A percentile compares a stretch with the other conserved stretches of the same genome.
phyloP scores from a whole-genome alignment of 1,140 invertebrate genomes.

The Drosophila kikkawai region DNA sequence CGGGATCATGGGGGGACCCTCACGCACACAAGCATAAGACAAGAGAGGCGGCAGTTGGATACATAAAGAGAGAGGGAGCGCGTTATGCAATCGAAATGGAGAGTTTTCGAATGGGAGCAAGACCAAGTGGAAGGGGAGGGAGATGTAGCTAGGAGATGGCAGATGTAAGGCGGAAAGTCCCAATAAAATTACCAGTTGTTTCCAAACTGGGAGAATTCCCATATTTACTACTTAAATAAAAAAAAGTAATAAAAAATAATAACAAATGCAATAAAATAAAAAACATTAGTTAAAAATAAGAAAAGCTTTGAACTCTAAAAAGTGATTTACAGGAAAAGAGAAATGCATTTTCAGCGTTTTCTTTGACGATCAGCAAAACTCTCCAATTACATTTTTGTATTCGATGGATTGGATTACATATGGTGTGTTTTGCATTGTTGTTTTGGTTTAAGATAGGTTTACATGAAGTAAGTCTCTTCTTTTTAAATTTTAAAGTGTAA shows the following conservation, averaged over 20 bases:
- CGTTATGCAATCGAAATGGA: constrained; percentile 50
- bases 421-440: background rate
- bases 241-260: background rate
- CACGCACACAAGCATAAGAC: constrained; percentile 13
- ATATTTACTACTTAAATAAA: background rate
- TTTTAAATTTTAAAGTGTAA: background rate
- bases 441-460: background rate
- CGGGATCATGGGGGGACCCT: constrained; percentile 20
- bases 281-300: too few relatives aligned
- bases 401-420: constrained; percentile 13
- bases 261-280: background rate
- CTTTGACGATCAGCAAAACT: constrained; percentile 5
- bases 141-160: background rate
- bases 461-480: background rate
- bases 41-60: background rate
- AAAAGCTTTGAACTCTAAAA: background rate
- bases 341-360: constrained; percentile 33
- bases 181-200: constrained; percentile 2
- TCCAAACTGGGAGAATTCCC: background rate
- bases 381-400: constrained; percentile 17
- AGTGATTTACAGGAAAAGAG: constrained; percentile 16
- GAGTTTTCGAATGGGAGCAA: constrained; percentile 38
- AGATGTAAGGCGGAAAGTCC: constrained; percentile 8
- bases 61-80: constrained; percentile 2
- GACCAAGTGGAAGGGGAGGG: constrained; percentile 2